These are phyloP conservation scores for Empidonax alnorum DNA, from an alignment of 2,113 vertebrate genomes.

Conservation along the genomic window DNA sequence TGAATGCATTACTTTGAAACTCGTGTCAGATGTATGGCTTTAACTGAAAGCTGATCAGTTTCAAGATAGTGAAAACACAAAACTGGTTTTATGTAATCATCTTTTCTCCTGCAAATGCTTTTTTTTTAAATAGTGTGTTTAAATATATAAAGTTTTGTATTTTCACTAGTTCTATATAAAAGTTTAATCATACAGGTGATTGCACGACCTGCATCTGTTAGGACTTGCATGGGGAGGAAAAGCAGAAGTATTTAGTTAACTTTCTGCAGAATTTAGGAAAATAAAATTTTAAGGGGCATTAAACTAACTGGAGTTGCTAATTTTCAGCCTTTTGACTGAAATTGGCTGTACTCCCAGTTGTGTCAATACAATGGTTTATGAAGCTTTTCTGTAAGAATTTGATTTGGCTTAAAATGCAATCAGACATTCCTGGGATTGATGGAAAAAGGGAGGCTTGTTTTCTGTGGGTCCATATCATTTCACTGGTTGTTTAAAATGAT, in stretches of 20 bases:
- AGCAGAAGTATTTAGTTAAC: neutral
- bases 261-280: neutral
- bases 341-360: neutral
- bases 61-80: neutral
- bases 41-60: neutral
- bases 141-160: neutral
- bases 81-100: neutral
- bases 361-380: neutral
- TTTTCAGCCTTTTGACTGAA: neutral
- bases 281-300: neutral
- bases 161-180: neutral
- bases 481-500: neutral
- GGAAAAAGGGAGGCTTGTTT: neutral
- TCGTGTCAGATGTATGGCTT: neutral
- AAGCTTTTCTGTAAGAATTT: neutral
- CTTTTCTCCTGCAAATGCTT: neutral
- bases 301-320: neutral
- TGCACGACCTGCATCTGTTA: neutral
- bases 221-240: neutral
- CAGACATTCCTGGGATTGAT: neutral
- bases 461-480: neutral
- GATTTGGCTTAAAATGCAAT: neutral
- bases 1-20: neutral
- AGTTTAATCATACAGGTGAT: neutral
- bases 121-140: neutral